Base-by-base conservation (phyloP, 2,113 vertebrate species). In the Xenus cinereus region DNA sequence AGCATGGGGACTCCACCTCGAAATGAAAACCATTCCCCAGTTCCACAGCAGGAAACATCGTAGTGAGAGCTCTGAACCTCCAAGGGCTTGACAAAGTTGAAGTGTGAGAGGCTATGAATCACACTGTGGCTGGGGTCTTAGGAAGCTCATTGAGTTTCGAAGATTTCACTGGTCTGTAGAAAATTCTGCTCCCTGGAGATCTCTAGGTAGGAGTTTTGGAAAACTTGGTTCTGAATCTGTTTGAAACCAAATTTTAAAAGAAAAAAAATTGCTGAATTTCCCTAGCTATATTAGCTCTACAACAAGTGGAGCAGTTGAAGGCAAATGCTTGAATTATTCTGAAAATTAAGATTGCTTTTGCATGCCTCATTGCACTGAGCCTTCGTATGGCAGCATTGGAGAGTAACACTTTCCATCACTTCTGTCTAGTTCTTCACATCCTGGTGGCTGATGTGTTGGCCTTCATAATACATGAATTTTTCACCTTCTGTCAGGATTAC, bases 1-100 rank as follows among this genome's bases (percentile, higher is more conserved):
- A 56, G 26, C 39, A 48, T 0, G 0, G 1, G 14, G 21, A 8
- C 32, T 66, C 41, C 62, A 76, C 45, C 45, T 26, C 5, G 0
- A 62, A 28, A 48, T 66, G 30, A 28, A 94, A 53, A 14, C 62
- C 21, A 12, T 57, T 81, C 37, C 35, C 22, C 54, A 59, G 30
- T 17, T 62, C 35, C 48, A 45, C 19, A 41, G 19, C 71, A 85
- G 91, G 41, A 73, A 72, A 43, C 46, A 28, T 30, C 2, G 3
- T 45, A 30, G 16, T 28, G 33, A 75, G 51, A 79, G 14, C 28
- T 79, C 57, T 56, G 35, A 86, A 64, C 33, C 27, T 84, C 35
- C 27, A 28, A 32, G 43, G 50, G 7, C 17, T 28, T 77, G 37
- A 37, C 28, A 46, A 20, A 5, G n/a, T 26, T 28, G 19, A 50